Conservation (phyloP, 2,888 invertebrate species). For the Mesoligia furuncula region DNA sequence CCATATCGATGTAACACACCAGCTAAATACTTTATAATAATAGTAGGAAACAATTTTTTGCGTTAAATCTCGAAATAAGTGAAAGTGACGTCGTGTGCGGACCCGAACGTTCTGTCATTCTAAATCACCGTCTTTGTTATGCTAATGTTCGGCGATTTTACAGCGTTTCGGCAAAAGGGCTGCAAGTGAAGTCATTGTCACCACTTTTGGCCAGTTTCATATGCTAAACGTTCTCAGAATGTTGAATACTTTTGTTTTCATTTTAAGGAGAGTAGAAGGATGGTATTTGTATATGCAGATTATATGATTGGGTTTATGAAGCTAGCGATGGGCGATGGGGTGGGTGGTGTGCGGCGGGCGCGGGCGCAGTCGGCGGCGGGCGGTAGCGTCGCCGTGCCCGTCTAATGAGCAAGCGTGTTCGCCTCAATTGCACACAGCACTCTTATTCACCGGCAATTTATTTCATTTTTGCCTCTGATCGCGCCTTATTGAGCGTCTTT, state of each 20-base stretch:
- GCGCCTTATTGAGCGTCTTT: slow-evolving; percentile 90
- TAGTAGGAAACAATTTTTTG: slow-evolving; percentile 70
- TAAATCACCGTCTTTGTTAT: slow-evolving; percentile 88
- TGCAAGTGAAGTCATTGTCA: slow-evolving; percentile 80
- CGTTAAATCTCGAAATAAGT: slow-evolving; percentile 75
- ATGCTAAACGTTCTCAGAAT: slow-evolving; percentile 84
- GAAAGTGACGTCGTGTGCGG: slow-evolving; percentile 85
- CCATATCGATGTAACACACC: slow-evolving; percentile 75
- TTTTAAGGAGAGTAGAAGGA: slow-evolving; percentile 59
- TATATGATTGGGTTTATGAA: slow-evolving; percentile 58
- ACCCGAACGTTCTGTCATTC: slow-evolving; percentile 80
- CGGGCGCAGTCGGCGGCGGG: slow-evolving; percentile 65
- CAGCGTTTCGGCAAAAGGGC: slow-evolving; percentile 84
- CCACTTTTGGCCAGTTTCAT: slow-evolving; percentile 73
- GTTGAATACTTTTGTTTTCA: slow-evolving; percentile 67
- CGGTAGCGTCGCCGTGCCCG: slow-evolving; percentile 72
- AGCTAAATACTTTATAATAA: slow-evolving; percentile 79
- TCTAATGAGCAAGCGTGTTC: slow-evolving; percentile 90
- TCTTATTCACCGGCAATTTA: slow-evolving; percentile 90
- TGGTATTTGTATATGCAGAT: slow-evolving; percentile 61
- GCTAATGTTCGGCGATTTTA: slow-evolving; percentile 86
- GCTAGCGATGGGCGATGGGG: slow-evolving; percentile 43
- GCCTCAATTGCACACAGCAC: slow-evolving; percentile 89
- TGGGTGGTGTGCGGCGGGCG: slow-evolving; percentile 50
- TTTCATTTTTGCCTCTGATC: slow-evolving; percentile 90